Evolutionary conservation across 2,797 vertebrate genomes (phyloP).

Genomic region (Microctenopoma lineatum): DNA sequence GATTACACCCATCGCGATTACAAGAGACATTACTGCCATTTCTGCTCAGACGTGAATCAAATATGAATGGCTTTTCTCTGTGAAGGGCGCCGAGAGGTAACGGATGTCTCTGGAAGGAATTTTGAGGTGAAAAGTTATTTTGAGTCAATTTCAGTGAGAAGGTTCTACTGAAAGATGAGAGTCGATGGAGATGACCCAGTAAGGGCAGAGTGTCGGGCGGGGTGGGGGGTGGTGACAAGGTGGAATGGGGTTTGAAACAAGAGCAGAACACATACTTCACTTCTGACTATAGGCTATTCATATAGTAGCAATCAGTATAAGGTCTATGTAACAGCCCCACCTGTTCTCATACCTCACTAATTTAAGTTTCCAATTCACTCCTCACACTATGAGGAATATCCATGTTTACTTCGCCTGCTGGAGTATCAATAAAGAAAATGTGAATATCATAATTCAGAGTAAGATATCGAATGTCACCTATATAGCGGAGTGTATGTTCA

Average conservation of each 20-base stretch:
- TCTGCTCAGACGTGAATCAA: constrained; percentile 76
- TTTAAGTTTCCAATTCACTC: constrained; percentile 12
- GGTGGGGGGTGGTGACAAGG: constrained; percentile 61
- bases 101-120: constrained; percentile 75
- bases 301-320: constrained; percentile 27
- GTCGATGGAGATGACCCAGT: constrained; percentile 61
- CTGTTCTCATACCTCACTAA: constrained; percentile 35
- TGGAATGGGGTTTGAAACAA: constrained; percentile 57
- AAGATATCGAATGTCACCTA: not conserved
- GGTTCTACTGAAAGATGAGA: constrained; percentile 71
- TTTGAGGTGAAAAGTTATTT: constrained; percentile 77
- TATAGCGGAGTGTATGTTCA: not conserved
- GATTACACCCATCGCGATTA: constrained; percentile 79
- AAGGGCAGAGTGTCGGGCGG: constrained; percentile 43
- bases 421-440: constrained; percentile 5
- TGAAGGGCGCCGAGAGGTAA: constrained; percentile 59
- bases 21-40: constrained; percentile 79
- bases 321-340: constrained; percentile 33
- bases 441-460: not conserved
- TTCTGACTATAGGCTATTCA: constrained; percentile 44
- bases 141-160: constrained; percentile 69
- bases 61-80: constrained; percentile 72
- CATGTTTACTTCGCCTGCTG: constrained; percentile 8
- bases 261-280: constrained; percentile 57
- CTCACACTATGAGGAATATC: not conserved